Evolutionary conservation across 35 echinoderm and acorn worm species (phyloP).

Genomic region (Amphiura filiformis): DNA sequence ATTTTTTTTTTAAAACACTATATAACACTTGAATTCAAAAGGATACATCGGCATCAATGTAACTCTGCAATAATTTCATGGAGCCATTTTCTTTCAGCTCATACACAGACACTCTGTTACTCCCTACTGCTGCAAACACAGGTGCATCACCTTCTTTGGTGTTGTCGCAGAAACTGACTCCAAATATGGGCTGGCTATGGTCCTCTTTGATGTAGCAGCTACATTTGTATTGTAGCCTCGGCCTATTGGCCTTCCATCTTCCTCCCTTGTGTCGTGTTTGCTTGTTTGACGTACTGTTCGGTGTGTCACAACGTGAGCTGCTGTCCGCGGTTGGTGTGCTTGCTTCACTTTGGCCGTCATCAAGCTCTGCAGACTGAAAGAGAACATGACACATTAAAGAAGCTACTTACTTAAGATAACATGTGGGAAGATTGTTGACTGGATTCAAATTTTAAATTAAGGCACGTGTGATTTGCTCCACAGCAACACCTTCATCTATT

Average conservation of each 20-base stretch:
- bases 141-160: constrained; percentile 71
- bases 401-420: no score
- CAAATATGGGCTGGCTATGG: constrained; percentile 96
- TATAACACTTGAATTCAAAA: no score
- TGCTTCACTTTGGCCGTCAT: constrained; percentile 68
- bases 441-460: background rate
- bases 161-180: constrained; percentile 76
- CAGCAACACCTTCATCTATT: no score
- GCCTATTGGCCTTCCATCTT: constrained; percentile 43
- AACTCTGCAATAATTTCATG: constrained; percentile 91
- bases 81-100: constrained; percentile 69
- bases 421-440: no score
- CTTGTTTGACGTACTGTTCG: constrained; percentile 40
- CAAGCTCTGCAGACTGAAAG: constrained; percentile 61
- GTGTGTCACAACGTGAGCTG: constrained; percentile 87
- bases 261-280: constrained; percentile 33
- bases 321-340: constrained; percentile 82
- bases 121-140: constrained; percentile 83
- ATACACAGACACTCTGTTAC: constrained; percentile 91
- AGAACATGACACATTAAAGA: background rate
- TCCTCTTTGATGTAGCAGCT: constrained; percentile 84
- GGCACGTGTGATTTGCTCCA: background rate
- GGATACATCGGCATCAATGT: constrained; percentile 97
- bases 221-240: constrained; percentile 82
- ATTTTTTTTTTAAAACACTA: no score